Base-by-base conservation (phyloP, 2,888 invertebrate species). In the Rhamnusium bicolor region DNA sequence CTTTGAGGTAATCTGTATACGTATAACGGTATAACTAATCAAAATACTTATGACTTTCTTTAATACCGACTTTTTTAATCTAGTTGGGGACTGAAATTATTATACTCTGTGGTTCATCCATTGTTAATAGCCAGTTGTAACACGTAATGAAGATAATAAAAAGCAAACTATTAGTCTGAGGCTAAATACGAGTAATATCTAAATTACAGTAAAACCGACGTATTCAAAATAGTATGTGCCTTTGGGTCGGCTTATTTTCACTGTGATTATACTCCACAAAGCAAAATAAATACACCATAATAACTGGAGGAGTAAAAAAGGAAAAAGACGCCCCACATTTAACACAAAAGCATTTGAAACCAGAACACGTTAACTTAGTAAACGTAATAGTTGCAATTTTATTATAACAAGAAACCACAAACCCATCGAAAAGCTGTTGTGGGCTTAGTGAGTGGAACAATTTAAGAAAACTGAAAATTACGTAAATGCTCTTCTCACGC, bases 401-500 rank as follows among this genome's bases (percentile, higher is more conserved):
- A 51, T 18, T 51, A 40, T 40, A 58, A 58, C 56, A 12, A 73
- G 61, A 73, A 70, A 73, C 70, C 67, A 61, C 54, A 66, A 62
- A 69, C 56, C 62, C 54, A 73, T 70, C 62, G 54, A 67, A 62
- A 60, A 70, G 61, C 71, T 66, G 65, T 62, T 70, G 69, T 24
- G 16, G 32, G 58, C 14, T 58, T 32, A 60, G 69, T 73, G 67
- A 73, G 70, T 66, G 67, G 54, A 58, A 56, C 66, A 66, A 58
- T 73, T 73, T 70, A 49, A 51, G 62, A 65, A 67, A 68, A 56
- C 54, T 51, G 61, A 54, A 70, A 70, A 67, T 53, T 61, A 73
- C 61, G 54, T 69, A 67, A 61, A 66, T 66, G 60, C 27, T 54
- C 73, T 73, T 60, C 73, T 66, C 69, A 73, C 73, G 70, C 66